These are phyloP conservation scores for Drosophila cognata DNA, from an alignment of 2,888 invertebrate species.

Conservation along the genomic window DNA sequence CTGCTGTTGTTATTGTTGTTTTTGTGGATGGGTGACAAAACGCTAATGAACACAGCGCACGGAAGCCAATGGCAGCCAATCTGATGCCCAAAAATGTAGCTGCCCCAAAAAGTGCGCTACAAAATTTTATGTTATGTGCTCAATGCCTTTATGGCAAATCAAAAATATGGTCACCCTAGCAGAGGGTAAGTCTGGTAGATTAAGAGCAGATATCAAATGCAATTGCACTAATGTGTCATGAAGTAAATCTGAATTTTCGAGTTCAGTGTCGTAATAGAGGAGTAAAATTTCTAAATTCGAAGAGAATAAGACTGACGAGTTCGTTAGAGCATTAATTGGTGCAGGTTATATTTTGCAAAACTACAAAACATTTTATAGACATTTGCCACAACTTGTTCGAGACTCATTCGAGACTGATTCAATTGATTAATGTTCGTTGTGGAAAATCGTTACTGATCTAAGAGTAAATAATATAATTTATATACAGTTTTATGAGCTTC, in stretches of 20 bases:
- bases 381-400: background rate
- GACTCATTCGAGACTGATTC: background rate
- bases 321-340: background rate
- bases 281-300: background rate
- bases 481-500: background rate
- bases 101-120: constrained; percentile 45
- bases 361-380: background rate
- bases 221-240: background rate
- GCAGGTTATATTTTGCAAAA: background rate
- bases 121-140: constrained; percentile 47
- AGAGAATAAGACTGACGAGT: background rate
- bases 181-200: background rate
- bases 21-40: constrained; percentile 59
- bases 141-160: constrained; percentile 57
- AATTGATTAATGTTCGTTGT: background rate
- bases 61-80: constrained; percentile 45
- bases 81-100: constrained; percentile 19
- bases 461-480: background rate
- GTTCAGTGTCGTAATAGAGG: background rate
- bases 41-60: constrained; percentile 71
- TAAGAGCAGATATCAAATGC: background rate
- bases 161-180: constrained; percentile 40
- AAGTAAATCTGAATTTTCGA: background rate
- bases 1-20: constrained; percentile 11
- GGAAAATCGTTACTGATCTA: background rate